Evolutionary conservation across 2,888 invertebrate species (phyloP), one percentile per base, ranked within the genome.

Genomic region (Caenorhabditis afra): DNA sequence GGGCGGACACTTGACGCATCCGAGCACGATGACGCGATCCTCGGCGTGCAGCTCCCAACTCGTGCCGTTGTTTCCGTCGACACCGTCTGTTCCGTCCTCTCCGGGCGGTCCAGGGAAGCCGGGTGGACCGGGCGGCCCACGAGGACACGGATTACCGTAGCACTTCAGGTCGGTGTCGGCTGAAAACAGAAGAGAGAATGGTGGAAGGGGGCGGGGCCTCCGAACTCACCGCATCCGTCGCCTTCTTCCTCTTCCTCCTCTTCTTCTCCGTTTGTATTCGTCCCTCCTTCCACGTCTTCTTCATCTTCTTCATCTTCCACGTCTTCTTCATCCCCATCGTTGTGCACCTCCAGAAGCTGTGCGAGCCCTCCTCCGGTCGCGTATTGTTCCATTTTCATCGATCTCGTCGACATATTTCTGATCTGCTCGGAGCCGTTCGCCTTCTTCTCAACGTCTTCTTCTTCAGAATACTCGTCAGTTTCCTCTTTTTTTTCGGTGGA

Each of bases 1-100:
- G 8, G 44, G 49, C 10, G 79, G 79, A 59, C 79, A 79, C 20
- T 74, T 79, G 1, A 79, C 73, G 47, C 79, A 79, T 11, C 79
- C 79, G 1, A 79, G 37, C 1, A 78, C 29, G 11, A 74, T 66
- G 0, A 78, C 71, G 11, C 55, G 58, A 39, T 78, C 78, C 44
- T 61, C 57, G 0, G 52, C 71, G 37, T 52, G 52, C 1, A 73
- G 29, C 20, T 73, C 67, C 78, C 78, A 78, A 18, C 59, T 61
- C 11, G 61, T 64, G 16, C 70, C 88, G 77, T 87, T 87, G 12
- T 81, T 77, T 45, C 88, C 88, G n/a, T 85, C 83, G 10, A 79
- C 79, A 2, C 87, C 87, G 55, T 86, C 86, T 14, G 86, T 86
- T 53, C 88, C 90, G 14, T 86, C 83, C 18, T 89, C 89, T 62